Evolutionary conservation across 1,140 invertebrate species (phyloP), one percentile per base, ranked within the genome.

Genomic region (Holcopasites calliopsidis): DNA sequence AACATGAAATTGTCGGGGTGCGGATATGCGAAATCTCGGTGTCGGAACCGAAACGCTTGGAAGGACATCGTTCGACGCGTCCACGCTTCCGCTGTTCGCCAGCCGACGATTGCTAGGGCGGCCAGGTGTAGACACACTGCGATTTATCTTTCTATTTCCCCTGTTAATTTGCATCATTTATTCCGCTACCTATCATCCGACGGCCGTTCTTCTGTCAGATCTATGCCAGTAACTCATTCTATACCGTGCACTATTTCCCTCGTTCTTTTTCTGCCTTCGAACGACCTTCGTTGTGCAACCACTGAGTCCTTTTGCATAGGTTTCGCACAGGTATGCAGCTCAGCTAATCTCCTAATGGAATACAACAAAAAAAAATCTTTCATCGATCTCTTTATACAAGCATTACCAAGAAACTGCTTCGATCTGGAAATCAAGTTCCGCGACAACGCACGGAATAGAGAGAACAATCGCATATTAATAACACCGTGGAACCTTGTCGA

Each of bases 1-100:
- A 79, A 75, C 64, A 75, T 50, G 70, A 75, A 79, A 80, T 47
- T 64, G 42, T 33, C 33, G 4, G 18, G 2, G 6, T 13, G 31
- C 10, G 55, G 26, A 33, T 13, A 47, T 35, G 28, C 66, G 54
- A 52, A 31, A 62, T 62, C 47, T 62, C 58, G 3, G 31, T 33
- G 18, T n/a, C 11, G 55, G 1, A 33, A 3, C 6, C 10, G 33
- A 28, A 44, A 28, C 55, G 10, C 21, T 38, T 13, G 0, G 0
- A 47, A 21, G 8, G 10, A 18, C 40, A 35, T 40, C 52, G 38
- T 70, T 58, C 13, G 47, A 28, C 8, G 23, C 33, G 7, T 16
- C 49, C 18, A 6, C 7, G 16, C 23, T 52, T 40, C 28, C 28
- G 6, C 2, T 10, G 16, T 6, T 11, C 21, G 23, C 26, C 18